Evolutionary conservation across 2,888 invertebrate species (phyloP), one percentile per base, ranked within the genome.

Genomic region (Lapara coniferarum): DNA sequence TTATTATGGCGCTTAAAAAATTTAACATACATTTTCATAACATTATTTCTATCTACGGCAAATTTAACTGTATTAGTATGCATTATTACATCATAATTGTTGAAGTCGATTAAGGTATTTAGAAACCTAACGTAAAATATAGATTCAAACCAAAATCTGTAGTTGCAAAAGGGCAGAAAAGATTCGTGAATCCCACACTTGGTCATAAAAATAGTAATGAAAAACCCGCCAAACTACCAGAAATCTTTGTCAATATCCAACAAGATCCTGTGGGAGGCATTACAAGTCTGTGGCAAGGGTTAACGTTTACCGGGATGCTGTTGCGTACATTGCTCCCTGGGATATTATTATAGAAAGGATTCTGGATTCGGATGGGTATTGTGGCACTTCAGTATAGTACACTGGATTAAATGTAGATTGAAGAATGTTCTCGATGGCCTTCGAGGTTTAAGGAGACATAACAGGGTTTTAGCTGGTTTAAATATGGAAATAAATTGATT

Each of bases 241-340:
- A 19, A 63, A 63, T 63, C 63, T 19, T 63, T 63, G 63, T 63
- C 63, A 49, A 63, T 63, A 63, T 46, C 63, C 63, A 46, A 13
- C 63, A 25, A 53, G 53, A 58, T 66, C 51, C 69, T 66, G 37
- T 14, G 52, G 66, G 69, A 66, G 30, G 66, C 69, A 66, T 66
- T 69, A 69, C 66, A 66, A 57, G 19, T 58, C 66, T 69, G 66
- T 57, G 63, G 66, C 66, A 66, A 56, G 66, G 66, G 66, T 57
- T 69, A 66, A 57, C 69, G 66, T 56, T 69, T 56, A 63, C 66
- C 51, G 66, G 66, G 66, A 69, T 66, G 59, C 69, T 37, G 66
- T 66, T 52, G 66, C 51, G 19, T 69, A 69, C 66, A 69, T 66
- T 51, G 66, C 49, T 69, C 69, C 69, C 69, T 58, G 51, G 69